These are phyloP conservation scores for Characodon lateralis DNA, from an alignment of 2,797 vertebrate species.

Conservation along the genomic window DNA sequence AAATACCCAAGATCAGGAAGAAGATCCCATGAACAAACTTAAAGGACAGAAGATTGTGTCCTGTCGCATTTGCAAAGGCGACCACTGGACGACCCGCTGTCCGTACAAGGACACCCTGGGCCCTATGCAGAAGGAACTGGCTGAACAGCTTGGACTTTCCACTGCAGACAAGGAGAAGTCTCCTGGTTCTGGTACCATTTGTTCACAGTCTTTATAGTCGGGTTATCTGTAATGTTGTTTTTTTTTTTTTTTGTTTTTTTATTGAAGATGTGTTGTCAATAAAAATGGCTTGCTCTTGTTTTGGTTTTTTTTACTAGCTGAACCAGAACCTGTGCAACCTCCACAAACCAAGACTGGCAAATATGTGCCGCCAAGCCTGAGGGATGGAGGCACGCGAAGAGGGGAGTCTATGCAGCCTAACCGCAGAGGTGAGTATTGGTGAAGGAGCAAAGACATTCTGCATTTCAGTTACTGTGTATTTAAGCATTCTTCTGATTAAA, in stretches of 20 bases:
- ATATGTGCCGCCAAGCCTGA: slow-evolving; percentile 92
- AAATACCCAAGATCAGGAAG: slow-evolving; percentile 92
- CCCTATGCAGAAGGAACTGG: slow-evolving; percentile 98
- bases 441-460: fast-evolving
- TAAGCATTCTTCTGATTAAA: not conserved
- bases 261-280: not conserved
- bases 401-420: slow-evolving; percentile 98
- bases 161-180: slow-evolving; percentile 92
- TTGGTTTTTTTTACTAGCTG: slow-evolving; percentile 58
- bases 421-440: slow-evolving; percentile 82
- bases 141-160: slow-evolving; percentile 92
- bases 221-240: not conserved
- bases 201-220: slow-evolving; percentile 6
- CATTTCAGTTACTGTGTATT: not conserved
- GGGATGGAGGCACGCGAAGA: slow-evolving; percentile 89
- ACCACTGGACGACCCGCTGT: slow-evolving; percentile 98
- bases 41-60: slow-evolving; percentile 98
- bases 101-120: slow-evolving; percentile 98
- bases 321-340: slow-evolving; percentile 89
- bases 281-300: too few relatives aligned
- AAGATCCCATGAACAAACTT: slow-evolving; percentile 97
- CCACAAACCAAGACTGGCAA: slow-evolving; percentile 93
- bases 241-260: not conserved
- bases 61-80: slow-evolving; percentile 96
- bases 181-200: slow-evolving; percentile 76